A percentile compares a stretch with the other conserved stretches of the same genome.
Conservation (phyloP, 2,113 vertebrate genomes). For the Myrmophylax atrothorax region DNA sequence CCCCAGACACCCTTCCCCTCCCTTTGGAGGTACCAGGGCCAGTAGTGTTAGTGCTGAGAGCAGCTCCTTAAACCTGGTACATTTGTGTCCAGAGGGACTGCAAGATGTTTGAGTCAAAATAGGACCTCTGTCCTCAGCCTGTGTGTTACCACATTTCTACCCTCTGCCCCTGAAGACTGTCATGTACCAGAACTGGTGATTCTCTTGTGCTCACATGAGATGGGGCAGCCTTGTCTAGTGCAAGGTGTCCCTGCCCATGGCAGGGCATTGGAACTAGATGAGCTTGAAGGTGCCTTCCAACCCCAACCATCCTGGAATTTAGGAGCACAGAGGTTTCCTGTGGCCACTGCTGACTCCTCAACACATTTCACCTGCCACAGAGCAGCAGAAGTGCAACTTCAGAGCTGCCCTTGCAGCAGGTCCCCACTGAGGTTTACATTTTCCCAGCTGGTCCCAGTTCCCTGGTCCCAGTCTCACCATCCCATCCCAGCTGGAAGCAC, state of each 20-base stretch:
- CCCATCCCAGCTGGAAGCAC: not conserved
- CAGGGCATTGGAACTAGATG: not conserved
- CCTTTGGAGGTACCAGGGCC: not conserved
- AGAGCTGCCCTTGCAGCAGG: not conserved
- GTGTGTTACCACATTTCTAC: not conserved
- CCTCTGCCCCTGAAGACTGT: not conserved
- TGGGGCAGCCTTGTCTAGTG: not conserved
- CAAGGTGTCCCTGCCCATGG: not conserved
- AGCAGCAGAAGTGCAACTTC: not conserved
- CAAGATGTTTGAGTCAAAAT: not conserved
- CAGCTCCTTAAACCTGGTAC: not conserved
- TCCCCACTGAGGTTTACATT: not conserved
- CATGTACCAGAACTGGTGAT: not conserved
- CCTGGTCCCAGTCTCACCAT: not conserved
- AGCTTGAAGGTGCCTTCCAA: not conserved
- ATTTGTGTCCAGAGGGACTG: not conserved
- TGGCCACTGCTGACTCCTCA: not conserved
- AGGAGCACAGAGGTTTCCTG: fast-evolving
- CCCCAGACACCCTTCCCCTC: not conserved
- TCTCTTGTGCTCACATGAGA: not conserved
- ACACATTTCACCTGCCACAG: fast-evolving
- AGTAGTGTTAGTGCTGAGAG: not conserved
- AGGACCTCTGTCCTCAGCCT: not conserved
- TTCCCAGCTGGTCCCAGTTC: not conserved
- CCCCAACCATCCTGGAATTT: not conserved